Base-by-base conservation (phyloP, 2,888 invertebrate genomes). In the Habroteleia sp. region DNA sequence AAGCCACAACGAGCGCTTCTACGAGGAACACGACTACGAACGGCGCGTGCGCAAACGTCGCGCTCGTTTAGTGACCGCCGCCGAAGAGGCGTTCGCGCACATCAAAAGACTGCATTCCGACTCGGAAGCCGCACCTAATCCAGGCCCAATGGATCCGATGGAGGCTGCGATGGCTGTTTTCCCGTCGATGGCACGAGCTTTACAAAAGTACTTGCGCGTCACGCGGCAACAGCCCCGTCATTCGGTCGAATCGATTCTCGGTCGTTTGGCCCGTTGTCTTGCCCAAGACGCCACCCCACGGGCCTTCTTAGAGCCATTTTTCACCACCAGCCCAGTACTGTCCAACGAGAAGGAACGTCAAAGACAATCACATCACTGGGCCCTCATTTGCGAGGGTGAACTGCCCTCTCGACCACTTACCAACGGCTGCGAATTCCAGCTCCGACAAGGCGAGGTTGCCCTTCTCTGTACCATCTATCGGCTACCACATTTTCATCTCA, bases 121-220 rank as follows among this genome's bases (percentile, higher is more conserved):
- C 79, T 91, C 92, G 56, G 93, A 94, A 20, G 94, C 96, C 0
- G 94, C 96, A 0, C 92, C 95, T 69, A 85, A 84, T 76, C 82
- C 85, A 1, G 85, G 83, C 10, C 94, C 95, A 0, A 94, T 99
- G 91, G 97, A 98, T 85, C 95, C 98, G 0, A 93, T 96, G 82
- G 98, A 98, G 90, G 98, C 99, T 1, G 99, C 99, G 0, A 97
- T 97, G 88, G 97, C 98, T 0, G 97, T 99, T 60, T 99, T 99
- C 87, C 98, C 98, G 1, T 97, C 97, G 3, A 94, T 99, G 91
- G 97, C 98, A 0, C 92, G 98, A 63, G 96, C 99, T 0, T 90
- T 99, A 77, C 98, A 98, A 90, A 99, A 99, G 89, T 99, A 96
- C 89, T 90, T 99, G 66, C 93, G 98, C 5, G 95, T 98, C 1